Percentiles rank a stretch among this genome's conserved stretches.
phyloP scores from a whole-genome alignment of 2,113 vertebrate genomes.

The Hippolais icterina region DNA sequence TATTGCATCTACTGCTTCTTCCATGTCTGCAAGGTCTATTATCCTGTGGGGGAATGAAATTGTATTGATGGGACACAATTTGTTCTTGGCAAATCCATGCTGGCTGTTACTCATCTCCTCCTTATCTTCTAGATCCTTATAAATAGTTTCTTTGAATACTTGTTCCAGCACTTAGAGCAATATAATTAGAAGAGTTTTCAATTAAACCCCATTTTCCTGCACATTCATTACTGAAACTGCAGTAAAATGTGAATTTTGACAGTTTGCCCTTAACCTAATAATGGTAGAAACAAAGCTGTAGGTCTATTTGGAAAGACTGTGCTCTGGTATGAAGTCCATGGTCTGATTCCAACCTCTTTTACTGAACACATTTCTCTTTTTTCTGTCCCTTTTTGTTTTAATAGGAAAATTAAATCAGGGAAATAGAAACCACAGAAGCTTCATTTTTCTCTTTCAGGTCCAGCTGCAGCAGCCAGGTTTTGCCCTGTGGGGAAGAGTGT shows the following conservation, averaged over 20 bases:
- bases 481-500: not conserved
- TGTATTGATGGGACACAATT: not conserved
- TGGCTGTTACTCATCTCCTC: not conserved
- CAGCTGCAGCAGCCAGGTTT: not conserved
- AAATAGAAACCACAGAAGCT: not conserved
- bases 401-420: not conserved
- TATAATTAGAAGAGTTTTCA: not conserved
- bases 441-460: not conserved
- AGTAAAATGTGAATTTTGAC: not conserved
- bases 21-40: not conserved
- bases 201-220: not conserved
- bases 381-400: not conserved
- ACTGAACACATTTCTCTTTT: not conserved
- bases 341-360: not conserved
- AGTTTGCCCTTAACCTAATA: not conserved
- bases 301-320: not conserved
- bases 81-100: slow-evolving; percentile 1
- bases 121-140: not conserved
- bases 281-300: not conserved
- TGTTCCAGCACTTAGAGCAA: not conserved
- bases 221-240: not conserved
- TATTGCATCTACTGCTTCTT: not conserved
- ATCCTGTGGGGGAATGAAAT: not conserved
- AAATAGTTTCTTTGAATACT: slow-evolving; percentile 14
- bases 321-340: not conserved